Evolutionary conservation across 2,888 invertebrate genomes (phyloP).

Genomic region (Cephus pygmeus): DNA sequence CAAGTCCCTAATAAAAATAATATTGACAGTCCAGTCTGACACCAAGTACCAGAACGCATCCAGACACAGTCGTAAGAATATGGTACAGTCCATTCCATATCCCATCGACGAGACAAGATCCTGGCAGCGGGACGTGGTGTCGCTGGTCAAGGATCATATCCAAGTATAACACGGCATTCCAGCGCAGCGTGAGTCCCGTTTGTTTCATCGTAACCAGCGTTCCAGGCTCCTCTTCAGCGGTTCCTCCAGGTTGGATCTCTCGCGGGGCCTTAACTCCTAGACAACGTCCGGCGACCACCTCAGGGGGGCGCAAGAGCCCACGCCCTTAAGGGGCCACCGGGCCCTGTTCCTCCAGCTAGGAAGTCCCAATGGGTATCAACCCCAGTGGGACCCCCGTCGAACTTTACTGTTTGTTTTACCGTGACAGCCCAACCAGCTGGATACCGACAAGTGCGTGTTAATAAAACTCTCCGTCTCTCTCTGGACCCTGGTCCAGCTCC

Average conservation of each 20-base stretch:
- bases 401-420: conserved; percentile 26
- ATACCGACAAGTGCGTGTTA: conserved; percentile 26
- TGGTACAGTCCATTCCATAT: background rate
- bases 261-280: conserved; percentile 35
- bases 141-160: conserved; percentile 30
- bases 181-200: conserved; percentile 40
- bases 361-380: conserved; percentile 33
- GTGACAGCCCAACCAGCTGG: conserved; percentile 21
- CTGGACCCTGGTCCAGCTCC: background rate
- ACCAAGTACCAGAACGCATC: background rate
- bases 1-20: background rate
- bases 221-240: background rate
- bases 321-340: conserved; percentile 33
- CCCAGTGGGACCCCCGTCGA: conserved; percentile 18
- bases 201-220: conserved; percentile 25
- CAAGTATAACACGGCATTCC: conserved; percentile 46
- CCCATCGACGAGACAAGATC: background rate
- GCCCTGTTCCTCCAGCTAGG: conserved; percentile 32
- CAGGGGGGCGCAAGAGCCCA: conserved; percentile 35
- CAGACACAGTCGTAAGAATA: background rate
- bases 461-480: conserved; percentile 10
- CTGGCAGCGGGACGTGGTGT: conserved; percentile 24
- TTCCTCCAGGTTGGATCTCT: background rate
- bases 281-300: conserved; percentile 32
- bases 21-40: background rate